phyloP scores from a whole-genome alignment of 2,113 vertebrate genomes.

The Naja naja region DNA sequence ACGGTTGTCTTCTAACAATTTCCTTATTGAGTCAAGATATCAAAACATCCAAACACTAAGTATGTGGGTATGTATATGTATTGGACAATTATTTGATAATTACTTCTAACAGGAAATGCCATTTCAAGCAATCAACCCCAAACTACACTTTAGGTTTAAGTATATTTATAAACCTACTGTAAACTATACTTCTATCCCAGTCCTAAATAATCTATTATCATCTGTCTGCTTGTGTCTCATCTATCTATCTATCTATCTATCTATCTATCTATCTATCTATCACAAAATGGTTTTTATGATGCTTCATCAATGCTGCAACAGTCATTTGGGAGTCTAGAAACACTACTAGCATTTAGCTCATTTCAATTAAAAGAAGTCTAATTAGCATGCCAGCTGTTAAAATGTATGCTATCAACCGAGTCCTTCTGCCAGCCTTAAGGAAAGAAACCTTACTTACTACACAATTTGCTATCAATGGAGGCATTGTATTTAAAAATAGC shows the following conservation, averaged over 20 bases:
- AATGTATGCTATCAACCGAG: slow-evolving; percentile 59
- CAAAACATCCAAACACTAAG: not conserved
- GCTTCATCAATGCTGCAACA: slow-evolving; percentile 67
- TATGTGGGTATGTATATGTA: not conserved
- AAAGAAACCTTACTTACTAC: slow-evolving; percentile 53
- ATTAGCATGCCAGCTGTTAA: slow-evolving; percentile 71
- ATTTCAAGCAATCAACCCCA: slow-evolving; percentile 36
- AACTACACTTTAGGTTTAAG: slow-evolving; percentile 38
- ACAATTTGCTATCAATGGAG: slow-evolving; percentile 56
- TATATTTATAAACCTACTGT: not conserved
- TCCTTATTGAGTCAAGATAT: not conserved
- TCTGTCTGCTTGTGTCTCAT: not conserved
- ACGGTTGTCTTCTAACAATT: not conserved
- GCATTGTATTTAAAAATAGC: slow-evolving; percentile 53
- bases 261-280: not conserved
- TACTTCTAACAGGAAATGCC: slow-evolving; percentile 31
- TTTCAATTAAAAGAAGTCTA: slow-evolving; percentile 66
- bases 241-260: not conserved
- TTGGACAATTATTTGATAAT: slow-evolving; percentile 30
- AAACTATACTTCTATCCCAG: slow-evolving; percentile 34
- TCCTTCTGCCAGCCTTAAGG: slow-evolving; percentile 61
- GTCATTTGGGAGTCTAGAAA: slow-evolving; percentile 66
- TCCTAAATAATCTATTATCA: slow-evolving; percentile 38
- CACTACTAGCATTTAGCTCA: slow-evolving; percentile 63
- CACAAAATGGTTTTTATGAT: slow-evolving; percentile 62